Base-by-base conservation (phyloP, 2,113 vertebrate genomes). In the Tragelaphus strepsiceros region DNA sequence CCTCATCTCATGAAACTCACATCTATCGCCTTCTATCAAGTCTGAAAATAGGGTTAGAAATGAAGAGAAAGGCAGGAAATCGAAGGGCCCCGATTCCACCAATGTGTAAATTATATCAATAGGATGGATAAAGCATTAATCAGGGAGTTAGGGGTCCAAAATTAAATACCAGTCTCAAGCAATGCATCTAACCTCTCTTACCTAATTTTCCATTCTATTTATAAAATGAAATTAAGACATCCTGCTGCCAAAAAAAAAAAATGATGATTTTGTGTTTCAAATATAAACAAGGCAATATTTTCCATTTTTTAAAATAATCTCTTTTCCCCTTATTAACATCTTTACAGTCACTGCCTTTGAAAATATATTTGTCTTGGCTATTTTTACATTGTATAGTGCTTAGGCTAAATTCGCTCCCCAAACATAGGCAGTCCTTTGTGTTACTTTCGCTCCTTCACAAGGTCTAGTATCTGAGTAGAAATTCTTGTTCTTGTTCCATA, bases 151-250 rank as follows among this genome's bases (percentile, higher is more conserved):
- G 92, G 6, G 83, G 30, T 74, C 88, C 39, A 95, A 32, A 39
- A 8, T 21, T 94, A 39, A n/a, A 53, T 10, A 43, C n/a, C 59
- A 91, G 35, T 21, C 56, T 64, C 85, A 59, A 82, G 53, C 16
- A 62, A 35, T 43, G 62, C 35, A n/a, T 95, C 84, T 97, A 89
- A 90, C 51, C 46, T 96, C 13, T 77, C 49, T 95, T 78, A 61
- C 49, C 62, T 92, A 90, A 88, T 94, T 56, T 94, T 92, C 88
- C 92, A 53, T 67, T 94, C 84, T 94, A 77, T 39, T 77, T 43
- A 26, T 81, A 80, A 97, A 92, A 81, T 94, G 85, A 97, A 64
- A 43, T 97, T 96, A 97, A 90, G 90, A 96, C 80, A 96, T 97
- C 74, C 92, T 97, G 80, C 83, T 91, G 53, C 30, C 26, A 49